Base-by-base conservation (phyloP, 2,113 vertebrate genomes). In the Sander vitreus region DNA sequence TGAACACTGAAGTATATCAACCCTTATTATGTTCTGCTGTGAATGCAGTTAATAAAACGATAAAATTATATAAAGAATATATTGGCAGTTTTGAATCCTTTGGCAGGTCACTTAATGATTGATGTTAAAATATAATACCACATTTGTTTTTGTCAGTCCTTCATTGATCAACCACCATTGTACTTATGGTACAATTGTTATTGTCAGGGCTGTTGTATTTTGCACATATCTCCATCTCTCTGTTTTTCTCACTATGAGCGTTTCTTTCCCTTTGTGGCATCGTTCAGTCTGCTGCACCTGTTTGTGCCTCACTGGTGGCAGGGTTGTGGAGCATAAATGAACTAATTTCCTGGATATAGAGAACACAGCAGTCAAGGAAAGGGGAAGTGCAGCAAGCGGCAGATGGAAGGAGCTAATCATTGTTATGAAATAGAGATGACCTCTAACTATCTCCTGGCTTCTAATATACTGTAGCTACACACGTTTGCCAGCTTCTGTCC, bases 381-480 rank as follows among this genome's bases (percentile, higher is more conserved):
- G 83, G 85, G 93, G 91, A 89, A 89, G 91, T 87, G 88, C 90
- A 88, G 84, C 73, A 87, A 78, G 89, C 65, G 80, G 91, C 94
- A 95, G 95, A 96, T 95, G 95, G 94, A 93, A 91, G 88, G 88
- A 94, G 93, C 94, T 96, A 95, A 96, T 95, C 93, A 94, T 95
- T 95, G 93, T 94, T 95, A 91, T 95, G 94, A 95, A 95, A 95
- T 93, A 94, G 93, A 94, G 93, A 94, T 96, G 95, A 96, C 95
- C 95, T 92, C 94, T 92, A 93, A 89, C 92, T 91, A 93, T 92
- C 90, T 93, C 78, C 84, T 88, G 58, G 76, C 86, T 91, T 89
- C 90, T 91, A 87, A 91, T 79, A 77, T 51, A 65, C 76, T 27
- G 55, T 70, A 62, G 87, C 73, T 81, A 57, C 78, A 82, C 85